Conservation (phyloP, 2,797 vertebrate species). For the Botia almorhae region DNA sequence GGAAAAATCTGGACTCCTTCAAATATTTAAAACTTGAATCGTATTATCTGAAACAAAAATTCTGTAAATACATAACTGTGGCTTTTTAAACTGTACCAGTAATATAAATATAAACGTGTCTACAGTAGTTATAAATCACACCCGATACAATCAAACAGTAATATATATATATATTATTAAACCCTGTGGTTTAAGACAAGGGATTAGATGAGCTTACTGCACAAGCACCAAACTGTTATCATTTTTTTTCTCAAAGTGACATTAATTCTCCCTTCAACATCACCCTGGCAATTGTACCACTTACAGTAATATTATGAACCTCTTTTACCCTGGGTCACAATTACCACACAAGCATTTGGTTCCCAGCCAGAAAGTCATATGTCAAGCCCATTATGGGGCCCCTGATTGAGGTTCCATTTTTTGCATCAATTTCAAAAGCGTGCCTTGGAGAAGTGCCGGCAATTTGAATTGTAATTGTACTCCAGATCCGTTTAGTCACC, state of each 20-base stretch:
- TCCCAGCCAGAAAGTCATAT: constrained; percentile 27
- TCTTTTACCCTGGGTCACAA: constrained; percentile 34
- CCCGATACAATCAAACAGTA: background rate
- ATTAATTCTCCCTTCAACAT: constrained; percentile 10
- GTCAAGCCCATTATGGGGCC: constrained; percentile 32
- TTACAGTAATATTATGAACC: constrained; percentile 25
- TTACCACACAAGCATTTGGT: constrained; percentile 26
- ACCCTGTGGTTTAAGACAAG: background rate
- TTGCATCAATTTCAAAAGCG: constrained; percentile 48
- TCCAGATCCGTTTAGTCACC: constrained; percentile 49
- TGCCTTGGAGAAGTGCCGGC: constrained; percentile 29
- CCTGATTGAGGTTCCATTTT: constrained; percentile 42
- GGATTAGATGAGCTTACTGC: background rate
- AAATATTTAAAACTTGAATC: background rate
- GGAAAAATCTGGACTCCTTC: background rate
- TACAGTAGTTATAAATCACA: background rate
- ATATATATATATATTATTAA: background rate
- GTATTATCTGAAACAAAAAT: constrained; percentile 7
- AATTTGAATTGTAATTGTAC: constrained; percentile 56
- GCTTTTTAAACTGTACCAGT: background rate
- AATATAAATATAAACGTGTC: background rate
- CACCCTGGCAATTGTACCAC: constrained; percentile 3
- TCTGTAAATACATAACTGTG: background rate
- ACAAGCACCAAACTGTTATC: background rate
- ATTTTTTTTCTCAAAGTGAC: background rate